Base-by-base conservation (phyloP, 1,140 invertebrate genomes). In the Macrotrachela quadricornifera region DNA sequence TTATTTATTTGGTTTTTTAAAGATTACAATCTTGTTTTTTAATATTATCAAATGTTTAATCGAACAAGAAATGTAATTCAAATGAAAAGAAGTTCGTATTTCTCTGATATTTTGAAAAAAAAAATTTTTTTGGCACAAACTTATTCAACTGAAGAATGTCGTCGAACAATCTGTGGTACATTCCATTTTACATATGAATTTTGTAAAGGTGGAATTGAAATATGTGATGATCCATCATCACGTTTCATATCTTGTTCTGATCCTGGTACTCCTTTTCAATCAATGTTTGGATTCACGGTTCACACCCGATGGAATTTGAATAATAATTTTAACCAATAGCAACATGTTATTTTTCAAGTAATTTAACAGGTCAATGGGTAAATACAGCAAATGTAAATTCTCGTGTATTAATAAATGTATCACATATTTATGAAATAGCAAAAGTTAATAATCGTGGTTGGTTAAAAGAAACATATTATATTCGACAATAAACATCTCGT, bases 131-230 rank as follows among this genome's bases (percentile, higher is more conserved):
- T n/a, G n/a, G n/a, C n/a, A n/a, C n/a, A n/a, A n/a, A n/a, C n/a
- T n/a, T n/a, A n/a, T n/a, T n/a, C n/a, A 40, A 14, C 39, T 10
- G 39, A 10, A 39, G 52, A 54, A 15, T 54, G 52, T 17, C 44
- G 52, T 6, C 21, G 38, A 14, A 54, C 52, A 4, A 54, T 54
- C 38, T 48, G 48, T 18, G 52, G 52, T 17, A 48, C 46, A 1
- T 54, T 48, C 38, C 52, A 54, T n/a, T 54, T 54, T 36, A 16
- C 38, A 30, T 54, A 54, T 44, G 52, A 54, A 44, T 54, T 54
- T 38, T 48, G 16, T 15, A 46, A 54, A 15, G 46, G 39, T 1
- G 46, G 46, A 0, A 46, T 48, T 17, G 52, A 46, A 13, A 21
- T 42, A 16, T 54, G 52, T 18, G 37, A 54, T 18, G 48, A 54